These are phyloP conservation scores for Hyppa rectilinea DNA, from an alignment of 2,888 invertebrate genomes.

Conservation along the genomic window DNA sequence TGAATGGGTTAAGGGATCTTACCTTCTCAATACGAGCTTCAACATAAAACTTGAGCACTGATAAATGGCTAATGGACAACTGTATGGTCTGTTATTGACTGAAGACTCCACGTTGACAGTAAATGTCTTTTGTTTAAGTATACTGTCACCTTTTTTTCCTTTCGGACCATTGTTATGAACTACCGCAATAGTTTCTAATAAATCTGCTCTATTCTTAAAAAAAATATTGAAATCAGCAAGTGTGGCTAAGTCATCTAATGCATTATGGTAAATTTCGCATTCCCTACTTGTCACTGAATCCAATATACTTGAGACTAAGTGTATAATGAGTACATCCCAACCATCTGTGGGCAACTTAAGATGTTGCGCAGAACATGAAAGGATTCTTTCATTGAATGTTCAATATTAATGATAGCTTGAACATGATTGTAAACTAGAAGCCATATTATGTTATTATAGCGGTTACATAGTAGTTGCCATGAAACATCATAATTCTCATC, in stretches of 20 bases:
- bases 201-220: conserved; percentile 11
- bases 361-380: conserved; percentile 12
- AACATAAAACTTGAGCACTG: conserved; percentile 12
- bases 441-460: conserved; percentile 4
- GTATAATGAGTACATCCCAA: conserved; percentile 13
- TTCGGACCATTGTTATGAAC: too few relatives aligned
- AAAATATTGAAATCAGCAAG: conserved; percentile 13
- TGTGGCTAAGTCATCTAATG: conserved; percentile 8
- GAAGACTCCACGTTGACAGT: too few relatives aligned
- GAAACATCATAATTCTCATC: conserved; percentile 21
- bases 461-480: conserved; percentile 19
- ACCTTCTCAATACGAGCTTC: conserved; percentile 6
- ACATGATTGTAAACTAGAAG: conserved; percentile 13
- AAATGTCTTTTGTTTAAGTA: too few relatives aligned
- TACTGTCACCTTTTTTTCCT: too few relatives aligned
- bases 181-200: too few relatives aligned
- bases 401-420: conserved; percentile 4
- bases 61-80: conserved; percentile 11
- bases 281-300: conserved; percentile 20
- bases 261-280: conserved; percentile 8
- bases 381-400: conserved; percentile 2
- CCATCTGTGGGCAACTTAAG: conserved; percentile 13
- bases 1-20: too few relatives aligned
- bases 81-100: too few relatives aligned
- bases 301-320: conserved; percentile 18